Base-by-base conservation (phyloP, 2,797 vertebrate genomes). In the Lophotriccus pileatus region DNA sequence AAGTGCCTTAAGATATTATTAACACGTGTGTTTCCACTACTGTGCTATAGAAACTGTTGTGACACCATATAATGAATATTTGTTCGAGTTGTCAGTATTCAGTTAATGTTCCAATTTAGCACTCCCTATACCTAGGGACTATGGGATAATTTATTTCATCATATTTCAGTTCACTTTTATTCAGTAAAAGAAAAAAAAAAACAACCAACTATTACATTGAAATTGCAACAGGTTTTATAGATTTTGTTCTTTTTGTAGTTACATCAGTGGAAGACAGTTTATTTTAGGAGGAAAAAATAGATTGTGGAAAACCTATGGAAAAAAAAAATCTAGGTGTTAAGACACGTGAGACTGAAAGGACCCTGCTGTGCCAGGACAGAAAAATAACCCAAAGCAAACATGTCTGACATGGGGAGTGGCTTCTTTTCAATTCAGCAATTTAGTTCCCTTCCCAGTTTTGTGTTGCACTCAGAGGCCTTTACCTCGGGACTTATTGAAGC, bases 61-160 rank as follows among this genome's bases (percentile, higher is more conserved):
- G 78, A 87, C 75, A 68, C 64, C 36, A 9, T 41, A 34, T 82
- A 92, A 92, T 60, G 84, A 87, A 53, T 89, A 69, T 83, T 85
- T 89, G 32, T 21, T 89, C 68, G 58, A 53, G 47, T 53, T 92
- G 72, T 68, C 79, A 53, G n/a, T 52, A 34, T 77, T 82, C 47
- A 59, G 59, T 67, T 93, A 70, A 77, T 81, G 32, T 59, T 89
- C 47, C 21, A 7, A 22, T 93, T 96, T 95, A 92, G 70, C 50
- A 49, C 84, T 76, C 36, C 5, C 16, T 88, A 23, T 53, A 84
- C n/a, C n/a, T 59, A n/a, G 89, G 12, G 21, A 39, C 34, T 58
- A 12, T 55, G 37, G 67, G 66, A 64, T 50, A 87, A 73, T 49
- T 82, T 77, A 47, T 86, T 93, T 90, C 53, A 27, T 21, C 18